A percentile compares a stretch with the other conserved stretches of the same genome.
Evolutionary conservation across 2,797 vertebrate genomes (phyloP).

Genomic region (Rhabdophis nuchalis): DNA sequence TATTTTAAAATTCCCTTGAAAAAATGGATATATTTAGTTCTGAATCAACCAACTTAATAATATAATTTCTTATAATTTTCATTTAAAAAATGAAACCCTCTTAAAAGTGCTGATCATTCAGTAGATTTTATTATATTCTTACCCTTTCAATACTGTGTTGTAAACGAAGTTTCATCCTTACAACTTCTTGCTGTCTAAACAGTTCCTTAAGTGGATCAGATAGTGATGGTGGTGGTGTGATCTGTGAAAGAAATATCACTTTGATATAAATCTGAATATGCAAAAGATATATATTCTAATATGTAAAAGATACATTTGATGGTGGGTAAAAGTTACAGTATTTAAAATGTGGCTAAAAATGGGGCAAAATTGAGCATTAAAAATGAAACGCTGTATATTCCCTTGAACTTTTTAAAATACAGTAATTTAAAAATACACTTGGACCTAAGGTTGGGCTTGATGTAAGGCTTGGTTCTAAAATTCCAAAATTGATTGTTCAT

Average conservation of each 20-base stretch:
- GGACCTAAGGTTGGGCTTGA: background rate
- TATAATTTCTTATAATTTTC: background rate
- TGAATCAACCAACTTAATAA: background rate
- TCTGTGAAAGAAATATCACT: slow-evolving; percentile 70
- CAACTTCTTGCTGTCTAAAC: slow-evolving; percentile 95
- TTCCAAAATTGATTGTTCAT: background rate
- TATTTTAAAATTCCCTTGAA: background rate
- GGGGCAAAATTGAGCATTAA: background rate
- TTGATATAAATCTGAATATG: background rate
- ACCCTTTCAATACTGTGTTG: slow-evolving; percentile 99
- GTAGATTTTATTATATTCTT: slow-evolving; percentile 29
- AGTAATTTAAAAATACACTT: background rate
- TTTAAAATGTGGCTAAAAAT: background rate
- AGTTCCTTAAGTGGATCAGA: slow-evolving; percentile 95
- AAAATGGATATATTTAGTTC: background rate
- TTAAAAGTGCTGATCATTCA: background rate
- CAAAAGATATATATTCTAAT: background rate
- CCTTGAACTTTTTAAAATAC: background rate
- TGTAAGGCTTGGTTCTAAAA: background rate
- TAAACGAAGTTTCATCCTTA: slow-evolving; percentile 94
- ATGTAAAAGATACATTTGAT: background rate
- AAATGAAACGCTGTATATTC: background rate
- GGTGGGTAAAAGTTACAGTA: background rate
- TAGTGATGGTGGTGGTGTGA: slow-evolving; percentile 94
- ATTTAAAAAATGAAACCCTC: background rate